Evolutionary conservation across 23 tunicate genomes (phyloP).

Genomic region (Styela plicata): DNA sequence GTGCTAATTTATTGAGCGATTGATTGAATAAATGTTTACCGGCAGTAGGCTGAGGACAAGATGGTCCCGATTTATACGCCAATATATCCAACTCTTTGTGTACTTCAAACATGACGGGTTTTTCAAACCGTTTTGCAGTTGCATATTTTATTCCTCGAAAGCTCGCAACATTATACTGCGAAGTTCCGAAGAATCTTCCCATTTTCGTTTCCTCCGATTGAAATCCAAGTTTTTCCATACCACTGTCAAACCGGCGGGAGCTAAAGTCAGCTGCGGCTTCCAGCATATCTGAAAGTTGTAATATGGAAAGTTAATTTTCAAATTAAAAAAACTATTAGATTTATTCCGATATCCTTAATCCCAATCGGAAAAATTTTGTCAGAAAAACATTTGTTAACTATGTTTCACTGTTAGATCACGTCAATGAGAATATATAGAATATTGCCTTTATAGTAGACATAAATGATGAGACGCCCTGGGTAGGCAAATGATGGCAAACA

Average conservation of each 20-base stretch:
- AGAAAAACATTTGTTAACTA: no score
- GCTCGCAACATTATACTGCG: slow-evolving; percentile 23
- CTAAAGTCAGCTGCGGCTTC: slow-evolving; percentile 15
- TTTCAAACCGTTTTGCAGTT: slow-evolving; percentile 18
- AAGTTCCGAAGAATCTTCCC: neutral
- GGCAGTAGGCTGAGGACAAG: slow-evolving; percentile 27
- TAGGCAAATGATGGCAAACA: no score
- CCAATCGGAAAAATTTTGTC: no score
- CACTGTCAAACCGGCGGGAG: neutral
- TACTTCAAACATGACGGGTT: neutral
- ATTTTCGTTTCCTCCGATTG: neutral
- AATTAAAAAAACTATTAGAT: no score
- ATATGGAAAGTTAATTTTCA: no score
- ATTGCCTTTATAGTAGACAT: no score
- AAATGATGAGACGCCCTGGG: no score
- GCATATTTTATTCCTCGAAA: slow-evolving; percentile 35
- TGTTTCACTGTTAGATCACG: no score
- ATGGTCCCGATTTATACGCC: slow-evolving; percentile 8
- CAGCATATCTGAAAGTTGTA: slow-evolving; percentile 3
- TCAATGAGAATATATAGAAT: no score
- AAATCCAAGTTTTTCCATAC: slow-evolving; percentile 20
- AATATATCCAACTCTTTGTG: neutral
- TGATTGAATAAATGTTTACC: no score
- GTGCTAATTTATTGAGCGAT: no score
- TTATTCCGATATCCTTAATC: no score